These are phyloP conservation scores for Palaemon carinicauda DNA, from an alignment of 1,140 invertebrate genomes.

Conservation along the genomic window DNA sequence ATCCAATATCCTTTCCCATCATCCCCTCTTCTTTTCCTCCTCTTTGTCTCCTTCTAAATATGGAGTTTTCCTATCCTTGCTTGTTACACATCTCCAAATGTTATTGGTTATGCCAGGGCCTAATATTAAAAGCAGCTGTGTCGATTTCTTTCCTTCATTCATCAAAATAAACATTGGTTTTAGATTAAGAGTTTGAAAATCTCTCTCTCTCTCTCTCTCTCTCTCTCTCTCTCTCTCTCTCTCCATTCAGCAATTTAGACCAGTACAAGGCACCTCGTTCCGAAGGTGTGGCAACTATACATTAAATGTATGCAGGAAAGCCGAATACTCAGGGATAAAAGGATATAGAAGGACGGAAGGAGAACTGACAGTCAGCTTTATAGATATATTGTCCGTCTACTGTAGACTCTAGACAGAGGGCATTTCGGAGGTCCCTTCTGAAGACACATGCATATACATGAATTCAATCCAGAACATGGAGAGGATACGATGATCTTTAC, in stretches of 20 bases:
- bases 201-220: background rate
- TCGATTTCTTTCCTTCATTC: background rate
- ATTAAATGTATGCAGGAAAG: background rate
- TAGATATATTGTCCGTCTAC: too few relatives aligned
- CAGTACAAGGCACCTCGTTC: too few relatives aligned
- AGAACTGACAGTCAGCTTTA: too few relatives aligned
- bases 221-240: constrained; percentile 15
- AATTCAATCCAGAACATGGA: too few relatives aligned
- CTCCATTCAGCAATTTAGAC: background rate
- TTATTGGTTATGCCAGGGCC: background rate
- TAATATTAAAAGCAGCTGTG: too few relatives aligned
- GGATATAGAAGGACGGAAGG: background rate
- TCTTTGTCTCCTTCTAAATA: background rate
- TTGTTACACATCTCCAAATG: background rate
- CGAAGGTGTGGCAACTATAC: background rate
- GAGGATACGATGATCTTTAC: too few relatives aligned
- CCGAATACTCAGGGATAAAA: background rate
- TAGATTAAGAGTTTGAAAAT: too few relatives aligned
- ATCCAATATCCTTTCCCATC: too few relatives aligned
- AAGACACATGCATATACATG: too few relatives aligned
- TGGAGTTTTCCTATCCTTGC: background rate
- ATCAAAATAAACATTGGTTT: too few relatives aligned
- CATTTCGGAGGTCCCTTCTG: too few relatives aligned
- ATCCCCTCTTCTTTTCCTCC: background rate
- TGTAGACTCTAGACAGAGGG: too few relatives aligned